Conservation (phyloP, 1,140 invertebrate species). For the Melanaphis sacchari region DNA sequence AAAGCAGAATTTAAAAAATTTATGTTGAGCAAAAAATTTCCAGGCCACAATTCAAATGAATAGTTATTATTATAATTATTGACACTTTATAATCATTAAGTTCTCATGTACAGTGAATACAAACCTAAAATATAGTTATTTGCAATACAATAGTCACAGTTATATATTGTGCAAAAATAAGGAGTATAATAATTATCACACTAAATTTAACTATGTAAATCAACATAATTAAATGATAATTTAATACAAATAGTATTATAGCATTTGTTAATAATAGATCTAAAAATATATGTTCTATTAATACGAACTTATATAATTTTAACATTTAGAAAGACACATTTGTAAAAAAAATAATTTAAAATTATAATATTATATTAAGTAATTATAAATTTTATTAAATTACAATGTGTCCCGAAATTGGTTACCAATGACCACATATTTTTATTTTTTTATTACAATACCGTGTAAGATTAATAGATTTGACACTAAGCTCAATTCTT, state of each 20-base stretch:
- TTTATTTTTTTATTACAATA: slow-evolving; percentile 18
- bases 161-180: neutral
- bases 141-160: neutral
- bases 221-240: neutral
- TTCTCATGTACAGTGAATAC: neutral
- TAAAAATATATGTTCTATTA: neutral
- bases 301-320: neutral
- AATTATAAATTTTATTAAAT: neutral
- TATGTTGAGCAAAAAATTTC: neutral
- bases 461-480: slow-evolving; percentile 9
- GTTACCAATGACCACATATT: slow-evolving; percentile 1
- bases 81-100: neutral
- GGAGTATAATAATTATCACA: neutral
- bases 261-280: neutral
- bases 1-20: neutral
- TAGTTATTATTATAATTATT: neutral
- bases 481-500: neutral
- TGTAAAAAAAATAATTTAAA: neutral
- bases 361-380: neutral
- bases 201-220: neutral
- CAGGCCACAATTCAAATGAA: neutral
- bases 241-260: neutral
- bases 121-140: neutral
- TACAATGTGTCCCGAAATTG: slow-evolving; percentile 27
- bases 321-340: neutral